A percentile compares a stretch with the other conserved stretches of the same genome.
Conservation (phyloP, 2,113 vertebrate genomes). For the Tupaia tana region DNA sequence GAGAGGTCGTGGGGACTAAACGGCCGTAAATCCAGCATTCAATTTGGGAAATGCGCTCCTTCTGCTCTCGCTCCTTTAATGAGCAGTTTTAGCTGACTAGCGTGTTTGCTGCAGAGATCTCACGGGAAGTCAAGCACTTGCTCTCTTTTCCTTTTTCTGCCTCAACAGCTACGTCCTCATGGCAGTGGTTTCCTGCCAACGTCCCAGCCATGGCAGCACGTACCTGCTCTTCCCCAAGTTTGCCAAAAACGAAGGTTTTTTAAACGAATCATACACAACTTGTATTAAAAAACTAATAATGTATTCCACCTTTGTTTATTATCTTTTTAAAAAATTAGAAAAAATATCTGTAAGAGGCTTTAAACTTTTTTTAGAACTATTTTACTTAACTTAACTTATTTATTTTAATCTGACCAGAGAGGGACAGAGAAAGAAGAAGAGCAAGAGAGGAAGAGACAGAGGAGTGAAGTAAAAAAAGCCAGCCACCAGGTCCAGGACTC, state of each 20-base stretch:
- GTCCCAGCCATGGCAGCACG: constrained; percentile 59
- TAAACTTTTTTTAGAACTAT: too few species aligned
- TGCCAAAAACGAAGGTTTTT: constrained; percentile 48
- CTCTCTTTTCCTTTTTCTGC: constrained; percentile 23
- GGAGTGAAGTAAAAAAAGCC: too few species aligned
- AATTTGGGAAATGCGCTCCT: constrained; percentile 99
- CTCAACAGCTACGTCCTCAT: constrained; percentile 60
- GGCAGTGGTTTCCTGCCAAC: constrained; percentile 57
- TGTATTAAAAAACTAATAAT: not conserved
- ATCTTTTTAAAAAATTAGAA: not conserved
- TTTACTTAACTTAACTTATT: too few species aligned
- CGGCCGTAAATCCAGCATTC: constrained; percentile 98
- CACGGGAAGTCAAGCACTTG: constrained; percentile 84
- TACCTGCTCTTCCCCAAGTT: not conserved
- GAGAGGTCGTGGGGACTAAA: constrained; percentile 94
- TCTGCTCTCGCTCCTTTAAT: constrained; percentile 95
- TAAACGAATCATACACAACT: constrained; percentile 31
- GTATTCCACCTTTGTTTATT: not conserved
- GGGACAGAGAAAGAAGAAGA: too few species aligned
- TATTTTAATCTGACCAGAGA: too few species aligned
- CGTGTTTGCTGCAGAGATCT: constrained; percentile 90
- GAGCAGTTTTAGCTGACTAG: constrained; percentile 96
- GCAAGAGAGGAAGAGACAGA: too few species aligned
- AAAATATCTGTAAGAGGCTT: not conserved
- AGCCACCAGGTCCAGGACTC: too few species aligned